Evolutionary conservation across 2,888 invertebrate species (phyloP).

Genomic region (Hydroisotoma schaefferi): DNA sequence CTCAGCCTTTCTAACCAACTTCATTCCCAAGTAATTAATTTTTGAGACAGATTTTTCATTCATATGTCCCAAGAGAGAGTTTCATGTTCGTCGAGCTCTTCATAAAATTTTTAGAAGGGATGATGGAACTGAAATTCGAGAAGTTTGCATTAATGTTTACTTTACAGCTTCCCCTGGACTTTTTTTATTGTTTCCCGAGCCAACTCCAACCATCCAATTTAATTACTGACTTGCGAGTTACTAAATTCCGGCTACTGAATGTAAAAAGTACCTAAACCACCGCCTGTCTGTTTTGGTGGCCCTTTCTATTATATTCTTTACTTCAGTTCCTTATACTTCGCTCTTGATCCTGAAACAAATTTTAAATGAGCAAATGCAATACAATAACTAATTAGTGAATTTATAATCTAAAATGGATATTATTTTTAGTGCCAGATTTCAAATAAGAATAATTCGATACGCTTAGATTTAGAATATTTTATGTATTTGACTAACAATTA

Average conservation of each 20-base stretch:
- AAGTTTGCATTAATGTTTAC: not conserved
- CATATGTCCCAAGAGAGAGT: constrained; percentile 2
- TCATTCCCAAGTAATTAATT: constrained; percentile 13
- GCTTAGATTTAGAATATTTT: no score
- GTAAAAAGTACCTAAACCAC: no score
- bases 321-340: no score
- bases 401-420: no score
- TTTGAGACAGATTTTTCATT: constrained; percentile 13
- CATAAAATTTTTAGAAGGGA: constrained; percentile 4
- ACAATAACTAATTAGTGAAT: no score
- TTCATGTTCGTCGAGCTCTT: constrained; percentile 8
- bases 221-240: constrained; percentile 1
- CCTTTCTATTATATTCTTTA: no score
- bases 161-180: not conserved
- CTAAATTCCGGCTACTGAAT: not conserved
- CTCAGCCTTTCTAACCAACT: not conserved
- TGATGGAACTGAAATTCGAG: not conserved
- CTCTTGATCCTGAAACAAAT: no score
- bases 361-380: no score
- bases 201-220: not conserved
- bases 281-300: no score
- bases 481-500: no score
- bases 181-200: not conserved
- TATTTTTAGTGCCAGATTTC: no score
- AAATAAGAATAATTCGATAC: no score